Evolutionary conservation across 2,113 vertebrate species (phyloP), one percentile per base, ranked within the genome.

Genomic region (Morone chrysops): DNA sequence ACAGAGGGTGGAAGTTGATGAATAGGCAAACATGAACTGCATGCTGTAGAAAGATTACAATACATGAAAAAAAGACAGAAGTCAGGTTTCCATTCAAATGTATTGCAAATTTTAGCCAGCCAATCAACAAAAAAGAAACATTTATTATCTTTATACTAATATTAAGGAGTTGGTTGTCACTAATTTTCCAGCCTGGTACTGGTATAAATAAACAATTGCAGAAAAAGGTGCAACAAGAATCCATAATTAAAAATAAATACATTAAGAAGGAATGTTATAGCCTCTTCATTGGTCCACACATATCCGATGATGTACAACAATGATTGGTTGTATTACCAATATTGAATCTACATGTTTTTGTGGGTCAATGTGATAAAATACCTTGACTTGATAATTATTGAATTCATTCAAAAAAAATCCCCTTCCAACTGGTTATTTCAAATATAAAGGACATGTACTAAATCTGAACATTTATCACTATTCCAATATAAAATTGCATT

Each of bases 341-440:
- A 62, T n/a, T 53, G n/a, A 69, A 18, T 69, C 25, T 60, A 56
- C 40, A 20, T 47, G 69, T 1, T 16, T 18, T 57, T 71, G 14
- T 71, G 40, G 51, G 54, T 31, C 14, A 45, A 13, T 60, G 20
- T 17, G 36, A 75, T 14, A 25, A 62, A 79, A 62, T 10, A 70
- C 12, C 18, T 45, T 31, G 16, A 80, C 38, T 47, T 8, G 50
- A 36, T 40, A 45, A 22, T 62, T 47, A 45, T 8, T 41, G 8
- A 59, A 51, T 65, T 17, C 6, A 56, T 4, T 31, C 45, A 38
- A 72, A 59, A 45, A 17, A 72, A 48, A 20, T 6, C 10, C 12
- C 5, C 12, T 51, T 40, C 0, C 18, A 60, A 48, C 6, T 18
- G 7, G 8, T 13, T 50, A 18, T 57, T 77, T 25, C 6, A 43